phyloP scores from a whole-genome alignment of 2,113 vertebrate genomes.

The Zosterops borbonicus region DNA sequence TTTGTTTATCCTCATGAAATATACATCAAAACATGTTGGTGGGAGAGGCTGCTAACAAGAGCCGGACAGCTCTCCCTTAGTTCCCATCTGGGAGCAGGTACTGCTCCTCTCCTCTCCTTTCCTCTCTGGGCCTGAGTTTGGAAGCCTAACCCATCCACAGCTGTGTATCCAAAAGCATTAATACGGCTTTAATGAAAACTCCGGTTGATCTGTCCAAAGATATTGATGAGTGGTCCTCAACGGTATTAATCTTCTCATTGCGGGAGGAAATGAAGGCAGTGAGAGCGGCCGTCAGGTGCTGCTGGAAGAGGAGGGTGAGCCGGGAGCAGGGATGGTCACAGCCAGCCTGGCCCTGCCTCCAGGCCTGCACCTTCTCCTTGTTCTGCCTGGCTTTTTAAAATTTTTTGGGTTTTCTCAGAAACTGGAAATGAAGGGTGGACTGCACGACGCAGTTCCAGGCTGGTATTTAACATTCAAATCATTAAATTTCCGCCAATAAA shows the following conservation, averaged over 20 bases:
- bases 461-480: slow-evolving; percentile 62
- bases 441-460: not conserved
- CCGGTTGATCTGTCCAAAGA: slow-evolving; percentile 81
- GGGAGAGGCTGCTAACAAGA: slow-evolving; percentile 64
- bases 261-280: slow-evolving; percentile 72
- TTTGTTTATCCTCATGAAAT: slow-evolving; percentile 92
- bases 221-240: slow-evolving; percentile 76
- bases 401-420: not conserved
- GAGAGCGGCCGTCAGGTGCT: slow-evolving; percentile 50
- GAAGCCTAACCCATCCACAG: slow-evolving; percentile 68
- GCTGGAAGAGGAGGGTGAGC: slow-evolving; percentile 14
- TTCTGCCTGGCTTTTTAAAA: not conserved
- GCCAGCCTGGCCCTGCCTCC: not conserved
- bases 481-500: slow-evolving; percentile 71
- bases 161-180: slow-evolving; percentile 77
- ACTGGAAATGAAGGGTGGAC: not conserved
- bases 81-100: not conserved
- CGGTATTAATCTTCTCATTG: slow-evolving; percentile 77
- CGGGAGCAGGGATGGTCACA: rapidly evolving
- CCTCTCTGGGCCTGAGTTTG: slow-evolving; percentile 34
- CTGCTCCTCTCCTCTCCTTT: not conserved
- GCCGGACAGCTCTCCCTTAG: not conserved
- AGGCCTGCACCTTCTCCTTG: not conserved
- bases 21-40: slow-evolving; percentile 78
- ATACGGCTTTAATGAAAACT: slow-evolving; percentile 81